These are phyloP conservation scores for Eonycteris spelaea DNA, from an alignment of 2,113 vertebrate species.

Conservation along the genomic window DNA sequence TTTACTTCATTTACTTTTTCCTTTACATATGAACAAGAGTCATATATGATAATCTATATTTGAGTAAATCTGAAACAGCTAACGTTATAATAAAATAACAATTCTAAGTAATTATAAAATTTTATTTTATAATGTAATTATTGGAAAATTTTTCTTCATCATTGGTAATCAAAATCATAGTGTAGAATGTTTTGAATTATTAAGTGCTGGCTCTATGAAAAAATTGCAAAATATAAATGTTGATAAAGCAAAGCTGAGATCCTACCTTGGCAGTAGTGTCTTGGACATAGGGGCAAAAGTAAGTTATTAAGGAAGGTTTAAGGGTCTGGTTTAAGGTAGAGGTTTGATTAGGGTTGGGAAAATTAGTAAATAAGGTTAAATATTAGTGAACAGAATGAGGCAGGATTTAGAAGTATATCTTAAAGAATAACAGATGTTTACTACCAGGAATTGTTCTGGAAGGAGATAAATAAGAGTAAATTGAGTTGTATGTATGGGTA, in stretches of 20 bases:
- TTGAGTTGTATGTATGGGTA: neutral
- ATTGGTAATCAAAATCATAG: no score
- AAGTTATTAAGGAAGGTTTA: neutral
- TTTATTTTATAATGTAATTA: neutral
- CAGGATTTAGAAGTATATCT: neutral
- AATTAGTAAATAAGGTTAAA: neutral
- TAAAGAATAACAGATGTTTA: neutral
- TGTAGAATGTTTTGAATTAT: neutral
- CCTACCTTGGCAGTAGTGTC: neutral
- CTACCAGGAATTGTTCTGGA: neutral
- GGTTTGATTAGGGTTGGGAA: neutral
- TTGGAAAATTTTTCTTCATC: neutral
- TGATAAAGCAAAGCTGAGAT: neutral
- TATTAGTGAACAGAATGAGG: neutral
- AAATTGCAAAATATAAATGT: neutral
- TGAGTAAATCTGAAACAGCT: neutral
- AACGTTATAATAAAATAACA: neutral
- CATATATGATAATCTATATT: neutral
- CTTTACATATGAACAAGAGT: neutral
- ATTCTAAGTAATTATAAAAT: neutral
- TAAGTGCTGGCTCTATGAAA: neutral
- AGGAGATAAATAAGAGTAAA: neutral
- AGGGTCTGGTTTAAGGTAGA: neutral
- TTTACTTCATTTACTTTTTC: neutral
- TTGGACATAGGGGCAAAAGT: neutral